A percentile compares a stretch with the other conserved stretches of the same genome.
phyloP scores from a whole-genome alignment of 2,888 invertebrate species.

The Heterodera filipjevi region DNA sequence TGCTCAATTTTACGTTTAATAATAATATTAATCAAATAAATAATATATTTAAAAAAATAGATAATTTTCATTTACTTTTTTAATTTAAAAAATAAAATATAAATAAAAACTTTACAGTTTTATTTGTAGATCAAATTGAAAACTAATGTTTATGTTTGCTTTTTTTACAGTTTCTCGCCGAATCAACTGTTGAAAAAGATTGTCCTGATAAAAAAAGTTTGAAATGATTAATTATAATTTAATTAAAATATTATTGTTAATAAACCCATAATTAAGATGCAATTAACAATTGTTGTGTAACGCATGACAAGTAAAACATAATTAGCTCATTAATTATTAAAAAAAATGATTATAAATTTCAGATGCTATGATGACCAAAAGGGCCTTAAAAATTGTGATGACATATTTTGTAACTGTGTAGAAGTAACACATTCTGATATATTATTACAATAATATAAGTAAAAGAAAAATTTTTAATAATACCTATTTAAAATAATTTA shows the following conservation, averaged over 20 bases:
- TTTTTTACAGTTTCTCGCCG: slow-evolving; percentile 6
- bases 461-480: too few relatives aligned
- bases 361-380: slow-evolving; percentile 41
- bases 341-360: slow-evolving; percentile 8
- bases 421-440: too few relatives aligned
- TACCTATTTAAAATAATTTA: too few relatives aligned
- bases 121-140: too few relatives aligned
- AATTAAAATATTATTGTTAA: not conserved
- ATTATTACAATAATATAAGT: too few relatives aligned
- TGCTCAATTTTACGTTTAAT: too few relatives aligned
- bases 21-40: too few relatives aligned
- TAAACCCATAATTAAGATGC: not conserved
- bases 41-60: too few relatives aligned
- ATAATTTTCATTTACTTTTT: too few relatives aligned
- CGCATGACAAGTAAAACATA: slow-evolving; percentile 21
- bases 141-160: not conserved
- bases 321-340: not conserved
- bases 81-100: too few relatives aligned
- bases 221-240: not conserved
- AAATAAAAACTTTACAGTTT: not conserved
- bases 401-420: slow-evolving; percentile 49
- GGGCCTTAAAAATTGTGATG: slow-evolving; percentile 49
- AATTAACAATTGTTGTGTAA: slow-evolving; percentile 25
- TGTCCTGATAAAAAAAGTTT: slow-evolving; percentile 26
- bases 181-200: slow-evolving; percentile 11